phyloP scores from a whole-genome alignment of 1,140 invertebrate species.

The Ridgeia piscesae region DNA sequence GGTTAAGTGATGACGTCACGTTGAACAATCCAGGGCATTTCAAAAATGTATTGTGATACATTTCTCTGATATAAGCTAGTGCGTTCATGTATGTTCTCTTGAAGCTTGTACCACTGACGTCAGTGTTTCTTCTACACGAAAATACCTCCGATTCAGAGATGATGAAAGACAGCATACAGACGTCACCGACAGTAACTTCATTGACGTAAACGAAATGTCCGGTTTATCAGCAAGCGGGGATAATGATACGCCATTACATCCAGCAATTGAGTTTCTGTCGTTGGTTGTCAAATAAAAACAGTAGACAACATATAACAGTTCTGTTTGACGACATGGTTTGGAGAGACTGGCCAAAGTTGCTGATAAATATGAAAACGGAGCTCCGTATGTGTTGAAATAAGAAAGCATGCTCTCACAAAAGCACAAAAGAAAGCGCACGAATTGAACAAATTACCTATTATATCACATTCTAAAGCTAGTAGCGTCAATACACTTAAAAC shows the following conservation, averaged over 20 bases:
- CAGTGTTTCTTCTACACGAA: background rate
- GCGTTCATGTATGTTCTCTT: background rate
- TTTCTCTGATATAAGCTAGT: background rate
- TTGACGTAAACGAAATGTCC: background rate
- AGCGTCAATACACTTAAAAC: background rate
- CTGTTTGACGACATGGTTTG: too few species aligned
- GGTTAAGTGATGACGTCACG: too few species aligned
- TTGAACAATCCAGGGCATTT: too few species aligned
- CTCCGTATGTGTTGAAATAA: too few species aligned
- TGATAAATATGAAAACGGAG: too few species aligned
- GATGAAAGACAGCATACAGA: background rate
- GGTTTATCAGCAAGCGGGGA: background rate
- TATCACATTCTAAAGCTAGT: background rate
- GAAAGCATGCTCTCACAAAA: background rate
- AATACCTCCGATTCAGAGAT: background rate
- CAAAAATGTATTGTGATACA: too few species aligned
- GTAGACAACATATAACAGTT: too few species aligned
- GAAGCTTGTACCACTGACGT: background rate
- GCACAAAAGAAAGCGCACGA: background rate
- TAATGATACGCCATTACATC: background rate
- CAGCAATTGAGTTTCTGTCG: background rate
- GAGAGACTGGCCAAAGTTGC: too few species aligned
- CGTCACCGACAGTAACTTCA: background rate
- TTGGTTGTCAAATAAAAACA: too few species aligned
- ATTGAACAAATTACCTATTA: background rate